Conservation (phyloP, 2,888 invertebrate genomes). For the Calliopum simillimum region DNA sequence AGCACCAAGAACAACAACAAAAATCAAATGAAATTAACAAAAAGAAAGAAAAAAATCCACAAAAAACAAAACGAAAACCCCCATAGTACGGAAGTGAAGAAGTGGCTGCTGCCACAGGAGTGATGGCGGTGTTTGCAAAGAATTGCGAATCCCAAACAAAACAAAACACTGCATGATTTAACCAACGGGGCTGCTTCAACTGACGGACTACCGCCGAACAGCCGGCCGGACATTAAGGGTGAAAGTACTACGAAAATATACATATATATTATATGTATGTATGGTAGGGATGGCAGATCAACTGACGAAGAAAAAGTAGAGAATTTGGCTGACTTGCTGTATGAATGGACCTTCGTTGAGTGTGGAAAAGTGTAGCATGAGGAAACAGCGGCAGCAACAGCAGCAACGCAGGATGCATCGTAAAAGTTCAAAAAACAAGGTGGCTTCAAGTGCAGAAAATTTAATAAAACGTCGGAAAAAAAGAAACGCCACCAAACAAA, state of each 20-base stretch:
- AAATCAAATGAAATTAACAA: background rate
- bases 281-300: background rate
- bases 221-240: slow-evolving; percentile 29
- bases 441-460: too few relatives aligned
- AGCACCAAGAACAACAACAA: background rate
- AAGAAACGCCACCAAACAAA: background rate
- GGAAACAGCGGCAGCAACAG: background rate
- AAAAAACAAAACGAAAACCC: slow-evolving; percentile 19
- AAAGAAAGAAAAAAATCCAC: slow-evolving; percentile 20
- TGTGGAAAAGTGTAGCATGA: background rate
- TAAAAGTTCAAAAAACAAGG: background rate
- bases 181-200: background rate
- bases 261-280: background rate
- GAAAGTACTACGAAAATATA: slow-evolving; percentile 13
- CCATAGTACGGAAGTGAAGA: slow-evolving; percentile 19
- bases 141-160: background rate
- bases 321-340: background rate
- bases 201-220: background rate
- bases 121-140: background rate
- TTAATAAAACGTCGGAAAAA: background rate
- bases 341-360: background rate
- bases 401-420: background rate
- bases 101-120: background rate
- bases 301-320: background rate
- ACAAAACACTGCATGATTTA: background rate